phyloP scores from a whole-genome alignment of 53 echinoderm and acorn worm genomes.

The Crossaster papposus region DNA sequence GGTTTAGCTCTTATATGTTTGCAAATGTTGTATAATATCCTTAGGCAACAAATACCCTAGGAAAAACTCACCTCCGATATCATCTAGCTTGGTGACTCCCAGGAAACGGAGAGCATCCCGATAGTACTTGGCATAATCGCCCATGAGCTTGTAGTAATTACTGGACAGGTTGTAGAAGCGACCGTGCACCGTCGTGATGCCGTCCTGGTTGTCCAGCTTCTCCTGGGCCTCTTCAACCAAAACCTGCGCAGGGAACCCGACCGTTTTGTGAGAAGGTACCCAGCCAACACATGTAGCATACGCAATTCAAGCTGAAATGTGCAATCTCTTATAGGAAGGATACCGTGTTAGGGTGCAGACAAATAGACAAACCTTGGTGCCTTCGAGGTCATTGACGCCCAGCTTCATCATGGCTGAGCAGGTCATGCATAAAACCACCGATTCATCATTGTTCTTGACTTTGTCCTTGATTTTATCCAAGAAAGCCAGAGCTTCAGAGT shows the following conservation, averaged over 20 bases:
- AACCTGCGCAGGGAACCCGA: conserved; percentile 48
- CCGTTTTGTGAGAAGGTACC: too few species aligned
- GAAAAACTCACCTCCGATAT: conserved; percentile 56
- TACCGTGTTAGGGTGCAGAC: too few species aligned
- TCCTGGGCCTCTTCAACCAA: conserved; percentile 80
- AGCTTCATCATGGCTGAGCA: conserved; percentile 89
- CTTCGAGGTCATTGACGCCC: conserved; percentile 82
- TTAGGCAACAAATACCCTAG: not conserved
- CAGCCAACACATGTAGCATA: too few species aligned
- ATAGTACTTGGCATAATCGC: conserved; percentile 95
- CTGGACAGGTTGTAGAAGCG: conserved; percentile 98
- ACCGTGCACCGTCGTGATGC: conserved; percentile 89
- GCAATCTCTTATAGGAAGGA: too few species aligned
- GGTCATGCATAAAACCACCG: conserved; percentile 78
- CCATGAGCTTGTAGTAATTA: conserved; percentile 95
- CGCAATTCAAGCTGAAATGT: too few species aligned
- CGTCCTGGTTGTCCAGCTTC: conserved; percentile 90
- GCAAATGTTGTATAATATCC: too few species aligned
- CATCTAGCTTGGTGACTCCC: conserved; percentile 79
- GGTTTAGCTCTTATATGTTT: too few species aligned
- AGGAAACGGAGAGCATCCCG: conserved; percentile 92
- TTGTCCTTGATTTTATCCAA: conserved; percentile 92
- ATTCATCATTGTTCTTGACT: conserved; percentile 84
- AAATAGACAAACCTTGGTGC: conserved; percentile 82
- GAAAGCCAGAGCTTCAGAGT: conserved; percentile 81